These are phyloP conservation scores for Maccullochella peelii DNA, from an alignment of 2,113 vertebrate species.

Conservation along the genomic window DNA sequence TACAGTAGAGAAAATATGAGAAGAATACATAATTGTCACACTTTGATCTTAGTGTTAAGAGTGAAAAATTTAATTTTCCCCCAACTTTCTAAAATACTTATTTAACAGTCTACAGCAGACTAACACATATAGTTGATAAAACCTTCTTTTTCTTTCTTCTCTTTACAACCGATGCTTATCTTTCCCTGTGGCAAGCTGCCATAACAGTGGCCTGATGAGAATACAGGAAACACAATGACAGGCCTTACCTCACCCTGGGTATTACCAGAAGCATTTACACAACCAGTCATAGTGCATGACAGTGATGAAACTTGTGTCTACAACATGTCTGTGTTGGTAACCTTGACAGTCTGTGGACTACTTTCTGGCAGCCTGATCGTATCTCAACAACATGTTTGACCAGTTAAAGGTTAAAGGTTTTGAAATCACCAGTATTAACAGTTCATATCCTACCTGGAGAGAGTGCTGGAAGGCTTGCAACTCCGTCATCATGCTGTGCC, in stretches of 20 bases:
- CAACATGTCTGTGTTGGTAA: slow-evolving; percentile 12
- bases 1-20: slow-evolving; percentile 26
- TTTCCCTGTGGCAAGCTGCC: slow-evolving; percentile 40
- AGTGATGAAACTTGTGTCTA: slow-evolving; percentile 49
- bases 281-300: slow-evolving; percentile 39
- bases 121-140: not conserved
- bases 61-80: not conserved
- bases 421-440: not conserved
- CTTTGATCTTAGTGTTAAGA: not conserved
- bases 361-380: not conserved
- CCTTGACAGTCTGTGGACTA: not conserved
- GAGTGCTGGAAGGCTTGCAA: slow-evolving; percentile 73
- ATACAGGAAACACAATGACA: slow-evolving; percentile 38
- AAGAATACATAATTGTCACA: not conserved
- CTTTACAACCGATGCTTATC: not conserved
- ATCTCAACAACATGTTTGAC: not conserved
- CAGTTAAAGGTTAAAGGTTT: slow-evolving; percentile 27
- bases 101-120: not conserved
- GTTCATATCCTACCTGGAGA: slow-evolving; percentile 73
- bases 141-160: not conserved
- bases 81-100: not conserved
- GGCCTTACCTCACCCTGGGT: slow-evolving; percentile 49
- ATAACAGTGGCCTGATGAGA: slow-evolving; percentile 33
- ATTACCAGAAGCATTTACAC: slow-evolving; percentile 61
- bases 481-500: slow-evolving; percentile 67